phyloP scores from a whole-genome alignment of 2,888 invertebrate genomes.

The Therioaphis trifolii region DNA sequence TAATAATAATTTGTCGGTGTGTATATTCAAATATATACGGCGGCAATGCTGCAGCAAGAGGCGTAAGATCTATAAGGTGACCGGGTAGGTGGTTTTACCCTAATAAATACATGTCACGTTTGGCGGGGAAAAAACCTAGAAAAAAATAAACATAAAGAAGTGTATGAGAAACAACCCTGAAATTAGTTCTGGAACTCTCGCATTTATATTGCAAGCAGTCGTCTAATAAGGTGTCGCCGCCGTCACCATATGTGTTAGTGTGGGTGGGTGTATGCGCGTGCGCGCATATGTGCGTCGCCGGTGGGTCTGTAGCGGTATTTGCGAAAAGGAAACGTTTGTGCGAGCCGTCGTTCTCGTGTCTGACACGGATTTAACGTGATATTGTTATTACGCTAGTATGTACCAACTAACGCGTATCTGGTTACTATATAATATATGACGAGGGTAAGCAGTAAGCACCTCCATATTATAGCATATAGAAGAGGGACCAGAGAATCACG shows the following conservation, averaged over 20 bases:
- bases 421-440: constrained; percentile 29
- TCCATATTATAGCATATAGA: no score
- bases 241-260: constrained; percentile 32
- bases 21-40: not conserved
- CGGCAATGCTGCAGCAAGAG: not conserved
- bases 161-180: constrained; percentile 38
- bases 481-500: constrained; percentile 4
- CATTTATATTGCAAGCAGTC: no score
- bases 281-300: not conserved
- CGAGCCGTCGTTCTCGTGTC: constrained; percentile 57
- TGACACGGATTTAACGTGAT: constrained; percentile 59
- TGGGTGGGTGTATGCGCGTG: not conserved
- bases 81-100: constrained; percentile 25
- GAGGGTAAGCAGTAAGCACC: no score
- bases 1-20: constrained; percentile 46
- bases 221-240: constrained; percentile 58
- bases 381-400: constrained; percentile 48
- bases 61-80: no score
- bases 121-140: constrained; percentile 26
- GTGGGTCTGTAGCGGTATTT: no score
- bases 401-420: constrained; percentile 55
- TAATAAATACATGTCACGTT: constrained; percentile 59
- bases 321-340: constrained; percentile 60
- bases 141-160: constrained; percentile 3
- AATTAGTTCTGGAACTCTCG: constrained; percentile 37